Conservation (phyloP, 2,797 vertebrate genomes). For the Falco columbarius region DNA sequence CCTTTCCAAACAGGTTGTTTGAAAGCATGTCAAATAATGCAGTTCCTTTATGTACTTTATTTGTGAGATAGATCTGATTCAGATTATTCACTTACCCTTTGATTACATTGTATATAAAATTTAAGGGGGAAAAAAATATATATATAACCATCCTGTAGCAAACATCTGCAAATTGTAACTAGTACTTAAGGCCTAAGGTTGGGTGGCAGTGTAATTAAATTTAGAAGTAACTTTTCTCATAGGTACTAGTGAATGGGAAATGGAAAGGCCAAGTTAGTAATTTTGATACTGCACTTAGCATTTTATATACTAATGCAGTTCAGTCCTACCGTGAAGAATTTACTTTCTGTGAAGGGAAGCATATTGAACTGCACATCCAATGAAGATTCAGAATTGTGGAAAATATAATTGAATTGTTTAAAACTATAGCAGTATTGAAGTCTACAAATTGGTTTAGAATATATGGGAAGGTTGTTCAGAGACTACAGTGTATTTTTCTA, state of each 20-base stretch:
- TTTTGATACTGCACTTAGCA: not conserved
- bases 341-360: not conserved
- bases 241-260: not conserved
- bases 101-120: not conserved
- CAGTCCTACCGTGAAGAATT: not conserved
- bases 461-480: not conserved
- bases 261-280: not conserved
- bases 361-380: not conserved
- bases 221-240: not conserved
- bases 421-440: not conserved
- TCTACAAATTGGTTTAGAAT: not conserved
- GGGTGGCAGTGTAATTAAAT: not conserved
- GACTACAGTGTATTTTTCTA: not conserved
- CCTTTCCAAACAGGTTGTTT: not conserved
- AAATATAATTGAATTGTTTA: not conserved
- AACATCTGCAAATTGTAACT: not conserved
- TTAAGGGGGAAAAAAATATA: not conserved
- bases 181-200: not conserved
- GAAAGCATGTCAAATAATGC: not conserved
- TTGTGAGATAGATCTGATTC: not conserved
- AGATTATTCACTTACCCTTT: not conserved
- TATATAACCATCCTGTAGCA: not conserved
- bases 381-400: not conserved
- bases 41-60: not conserved
- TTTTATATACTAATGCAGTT: not conserved